Conservation (phyloP, 2,888 invertebrate genomes). For the Cantharis nigra region DNA sequence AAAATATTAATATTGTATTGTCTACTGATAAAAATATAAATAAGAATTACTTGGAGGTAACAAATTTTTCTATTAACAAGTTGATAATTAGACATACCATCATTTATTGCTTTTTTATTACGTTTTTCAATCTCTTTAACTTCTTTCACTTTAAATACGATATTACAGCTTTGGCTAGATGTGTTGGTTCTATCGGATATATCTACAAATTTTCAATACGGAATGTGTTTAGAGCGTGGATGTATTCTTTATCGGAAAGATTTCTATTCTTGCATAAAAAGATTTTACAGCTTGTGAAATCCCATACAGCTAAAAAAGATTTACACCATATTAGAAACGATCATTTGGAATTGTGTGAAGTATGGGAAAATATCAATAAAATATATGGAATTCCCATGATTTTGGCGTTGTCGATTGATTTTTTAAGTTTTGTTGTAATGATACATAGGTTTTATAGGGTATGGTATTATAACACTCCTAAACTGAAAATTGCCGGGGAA, state of each 20-base stretch:
- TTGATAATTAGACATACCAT: neutral
- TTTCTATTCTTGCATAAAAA: neutral
- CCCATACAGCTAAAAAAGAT: neutral
- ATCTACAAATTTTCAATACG: neutral
- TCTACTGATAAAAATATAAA: neutral
- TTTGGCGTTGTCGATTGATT: neutral
- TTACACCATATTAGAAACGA: neutral
- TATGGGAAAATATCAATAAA: neutral
- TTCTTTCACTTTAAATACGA: neutral
- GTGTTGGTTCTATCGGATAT: neutral
- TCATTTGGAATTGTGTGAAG: neutral
- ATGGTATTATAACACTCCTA: neutral
- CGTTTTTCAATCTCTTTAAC: neutral
- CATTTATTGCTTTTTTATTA: neutral
- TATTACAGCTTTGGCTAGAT: neutral
- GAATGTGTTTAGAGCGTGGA: neutral
- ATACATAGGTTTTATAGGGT: neutral
- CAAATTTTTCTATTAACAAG: neutral
- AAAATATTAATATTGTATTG: neutral
- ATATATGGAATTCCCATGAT: neutral
- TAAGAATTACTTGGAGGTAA: neutral
- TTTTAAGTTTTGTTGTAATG: neutral
- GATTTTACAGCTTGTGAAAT: neutral
- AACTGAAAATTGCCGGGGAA: neutral
- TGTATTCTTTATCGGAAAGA: neutral